Evolutionary conservation across 2,888 invertebrate genomes (phyloP).

Genomic region (Horisme vitalbata): DNA sequence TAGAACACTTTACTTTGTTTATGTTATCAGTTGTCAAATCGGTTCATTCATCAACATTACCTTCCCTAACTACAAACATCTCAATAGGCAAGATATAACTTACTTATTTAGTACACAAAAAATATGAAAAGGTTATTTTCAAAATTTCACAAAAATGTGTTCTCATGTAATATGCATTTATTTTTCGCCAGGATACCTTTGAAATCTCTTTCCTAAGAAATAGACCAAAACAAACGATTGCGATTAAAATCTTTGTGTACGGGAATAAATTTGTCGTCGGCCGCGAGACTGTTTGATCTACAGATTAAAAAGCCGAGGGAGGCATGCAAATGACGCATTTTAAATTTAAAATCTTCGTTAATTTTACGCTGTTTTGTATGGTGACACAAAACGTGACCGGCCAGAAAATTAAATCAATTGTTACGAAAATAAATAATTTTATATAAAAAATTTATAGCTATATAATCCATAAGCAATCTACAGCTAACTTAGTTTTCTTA

Average conservation of each 20-base stretch:
- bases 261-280: constrained; percentile 75
- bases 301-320: constrained; percentile 67
- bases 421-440: not conserved
- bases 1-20: too few species aligned
- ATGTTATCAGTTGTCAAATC: too few species aligned
- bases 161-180: not conserved
- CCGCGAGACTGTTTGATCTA: constrained; percentile 68
- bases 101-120: too few species aligned
- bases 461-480: too few species aligned
- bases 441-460: not conserved
- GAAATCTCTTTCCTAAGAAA: constrained; percentile 19
- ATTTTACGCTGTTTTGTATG: constrained; percentile 34
- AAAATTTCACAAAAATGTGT: not conserved
- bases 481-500: too few species aligned
- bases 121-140: too few species aligned
- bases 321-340: constrained; percentile 62
- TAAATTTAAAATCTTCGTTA: constrained; percentile 49
- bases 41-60: too few species aligned
- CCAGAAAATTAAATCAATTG: constrained; percentile 1
- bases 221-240: constrained; percentile 46
- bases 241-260: constrained; percentile 70
- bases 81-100: too few species aligned
- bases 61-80: too few species aligned
- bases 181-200: constrained; percentile 2
- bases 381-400: constrained; percentile 31